These are phyloP conservation scores for Tupiocoris notatus DNA, from an alignment of 2,888 invertebrate genomes.

Conservation along the genomic window DNA sequence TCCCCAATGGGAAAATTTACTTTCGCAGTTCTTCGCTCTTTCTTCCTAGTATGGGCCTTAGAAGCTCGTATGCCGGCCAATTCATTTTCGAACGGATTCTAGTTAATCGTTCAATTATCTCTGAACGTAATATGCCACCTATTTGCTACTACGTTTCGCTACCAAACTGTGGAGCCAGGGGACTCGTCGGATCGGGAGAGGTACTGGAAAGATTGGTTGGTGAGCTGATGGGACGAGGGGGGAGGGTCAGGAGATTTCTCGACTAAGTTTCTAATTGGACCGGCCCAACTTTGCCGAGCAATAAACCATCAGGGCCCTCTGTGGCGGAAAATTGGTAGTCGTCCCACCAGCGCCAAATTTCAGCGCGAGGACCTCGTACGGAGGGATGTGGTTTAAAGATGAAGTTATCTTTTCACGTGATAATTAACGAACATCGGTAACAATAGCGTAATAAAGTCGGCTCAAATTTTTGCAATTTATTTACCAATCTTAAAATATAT, in stretches of 20 bases:
- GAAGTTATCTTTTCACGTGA: neutral
- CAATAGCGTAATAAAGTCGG: neutral
- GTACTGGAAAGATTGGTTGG: neutral
- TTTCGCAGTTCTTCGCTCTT: neutral
- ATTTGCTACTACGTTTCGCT: neutral
- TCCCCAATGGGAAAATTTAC: neutral
- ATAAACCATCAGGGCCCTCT: conserved; percentile 27
- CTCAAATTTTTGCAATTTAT: neutral
- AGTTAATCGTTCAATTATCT: neutral
- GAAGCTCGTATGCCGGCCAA: neutral
- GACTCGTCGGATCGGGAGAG: neutral
- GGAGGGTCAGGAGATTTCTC: conserved; percentile 16
- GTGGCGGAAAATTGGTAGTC: conserved; percentile 19
- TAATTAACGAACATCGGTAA: neutral
- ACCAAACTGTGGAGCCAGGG: neutral
- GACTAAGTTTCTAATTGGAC: conserved; percentile 30
- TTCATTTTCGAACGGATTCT: neutral
- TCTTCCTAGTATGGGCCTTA: neutral
- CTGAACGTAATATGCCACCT: neutral
- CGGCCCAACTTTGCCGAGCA: conserved; percentile 9
- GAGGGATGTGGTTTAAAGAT: neutral
- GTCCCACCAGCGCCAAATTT: conserved; percentile 2
- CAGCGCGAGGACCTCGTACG: neutral
- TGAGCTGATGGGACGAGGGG: neutral
- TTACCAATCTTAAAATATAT: no score